Base-by-base conservation (phyloP, 53 echinoderm and acorn worm species). In the Antedon mediterranea region DNA sequence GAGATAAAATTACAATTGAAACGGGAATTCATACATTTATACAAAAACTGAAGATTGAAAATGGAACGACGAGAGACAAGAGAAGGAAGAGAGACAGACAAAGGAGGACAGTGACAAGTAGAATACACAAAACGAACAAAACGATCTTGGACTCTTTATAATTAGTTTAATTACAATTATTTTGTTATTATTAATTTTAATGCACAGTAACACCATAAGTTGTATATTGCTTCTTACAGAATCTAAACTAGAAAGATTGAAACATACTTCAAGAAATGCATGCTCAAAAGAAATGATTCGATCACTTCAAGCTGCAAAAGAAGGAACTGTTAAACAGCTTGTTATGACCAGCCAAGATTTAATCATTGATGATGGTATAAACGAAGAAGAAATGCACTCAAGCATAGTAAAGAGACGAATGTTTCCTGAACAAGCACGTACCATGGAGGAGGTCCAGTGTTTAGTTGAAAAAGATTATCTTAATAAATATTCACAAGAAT, bases 351-450 rank as follows among this genome's bases (percentile, higher is more conserved):
- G 73, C 20, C 43, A 83, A 43, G 74, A 73, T 30, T 73, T 73
- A 32, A 15, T 18, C 29, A 78, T 77, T 71, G 37, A 70, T 31
- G 83, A 83, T 72, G 71, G 71, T 11, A 57, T 57, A 11, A 57
- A 57, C 28, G 82, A 79, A 73, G 43, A 71, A 11, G 42, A 81
- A 30, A 70, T 77, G 4, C 75, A 84, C 31, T 80, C 85, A 20
- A 76, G 80, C 37, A 82, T 85, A 32, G 29, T 95, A 31, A 92
- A 81, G 74, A 85, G 97, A 78, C 76, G 88, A 18, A 86, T 95
- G 87, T 92, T 95, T 43, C 97, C 97, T 0, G 97, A 95, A 73
- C 97, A 95, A 57, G 85, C 97, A 71, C 43, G 91, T 43, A 83
- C 92, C 26, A 72, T 89, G 3, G 97, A 95, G 44, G 97, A 95